These are phyloP conservation scores for Acipenser ruthenus DNA, from an alignment of 2,797 vertebrate species.

Conservation along the genomic window DNA sequence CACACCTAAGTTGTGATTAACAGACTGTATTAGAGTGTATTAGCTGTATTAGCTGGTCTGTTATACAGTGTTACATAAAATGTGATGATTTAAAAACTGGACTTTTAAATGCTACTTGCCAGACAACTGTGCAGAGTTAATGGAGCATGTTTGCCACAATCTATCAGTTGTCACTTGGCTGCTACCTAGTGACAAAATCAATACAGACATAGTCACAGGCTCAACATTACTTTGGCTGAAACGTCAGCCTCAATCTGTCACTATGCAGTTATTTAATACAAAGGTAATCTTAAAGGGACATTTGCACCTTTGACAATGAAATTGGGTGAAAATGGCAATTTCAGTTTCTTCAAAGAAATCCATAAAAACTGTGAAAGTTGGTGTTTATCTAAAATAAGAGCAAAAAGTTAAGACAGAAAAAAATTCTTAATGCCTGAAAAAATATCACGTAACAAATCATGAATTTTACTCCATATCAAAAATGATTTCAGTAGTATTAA, in stretches of 20 bases:
- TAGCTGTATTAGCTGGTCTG: no score
- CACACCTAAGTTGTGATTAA: no score
- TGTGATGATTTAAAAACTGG: background rate
- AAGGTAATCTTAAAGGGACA: background rate
- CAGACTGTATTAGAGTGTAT: no score
- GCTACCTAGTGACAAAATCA: background rate
- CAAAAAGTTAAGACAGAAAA: background rate
- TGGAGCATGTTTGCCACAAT: background rate
- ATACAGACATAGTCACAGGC: background rate
- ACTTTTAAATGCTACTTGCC: background rate
- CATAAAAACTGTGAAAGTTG: background rate
- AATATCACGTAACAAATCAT: no score
- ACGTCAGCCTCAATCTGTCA: background rate
- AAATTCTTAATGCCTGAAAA: no score
- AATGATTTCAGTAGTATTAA: no score
- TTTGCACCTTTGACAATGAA: background rate
- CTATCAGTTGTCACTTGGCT: slow-evolving; percentile 1
- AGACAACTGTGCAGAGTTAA: background rate
- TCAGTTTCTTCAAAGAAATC: background rate
- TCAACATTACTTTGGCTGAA: background rate
- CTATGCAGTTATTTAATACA: background rate
- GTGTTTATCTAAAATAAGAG: background rate
- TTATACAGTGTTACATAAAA: no score
- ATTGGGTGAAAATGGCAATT: background rate
- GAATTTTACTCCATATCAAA: no score